Evolutionary conservation across 2,797 vertebrate species (phyloP).

Genomic region (Cirrhinus mrigala): DNA sequence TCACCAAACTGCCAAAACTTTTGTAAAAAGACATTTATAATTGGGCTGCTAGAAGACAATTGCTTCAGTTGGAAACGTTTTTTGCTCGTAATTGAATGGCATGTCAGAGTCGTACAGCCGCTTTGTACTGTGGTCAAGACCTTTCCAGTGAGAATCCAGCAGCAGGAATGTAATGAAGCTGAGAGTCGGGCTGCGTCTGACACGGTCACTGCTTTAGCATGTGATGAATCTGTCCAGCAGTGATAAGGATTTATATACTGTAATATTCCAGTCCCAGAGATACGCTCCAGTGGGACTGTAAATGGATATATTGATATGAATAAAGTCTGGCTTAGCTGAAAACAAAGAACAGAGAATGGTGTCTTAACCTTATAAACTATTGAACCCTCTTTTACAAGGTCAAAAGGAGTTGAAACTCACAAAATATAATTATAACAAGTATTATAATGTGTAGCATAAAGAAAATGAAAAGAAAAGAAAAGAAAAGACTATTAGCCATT

Average conservation of each 20-base stretch:
- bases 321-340: not conserved
- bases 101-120: not conserved
- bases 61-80: not conserved
- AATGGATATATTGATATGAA: conserved; percentile 17
- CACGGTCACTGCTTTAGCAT: conserved; percentile 33
- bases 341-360: not conserved
- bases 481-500: not conserved
- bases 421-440: not conserved
- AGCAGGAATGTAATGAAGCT: conserved; percentile 10
- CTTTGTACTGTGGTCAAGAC: not conserved
- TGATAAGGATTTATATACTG: conserved; percentile 49
- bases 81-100: not conserved
- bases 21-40: not conserved
- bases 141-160: not conserved
- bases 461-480: not conserved
- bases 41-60: not conserved
- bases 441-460: not conserved
- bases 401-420: not conserved
- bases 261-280: conserved; percentile 15
- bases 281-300: conserved; percentile 17
- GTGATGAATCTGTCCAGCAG: conserved; percentile 40
- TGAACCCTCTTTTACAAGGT: conserved; percentile 2
- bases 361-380: not conserved
- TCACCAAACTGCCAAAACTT: not conserved
- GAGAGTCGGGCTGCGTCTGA: not conserved